A percentile compares a stretch with the other conserved stretches of the same genome.
Evolutionary conservation across 2,797 vertebrate genomes (phyloP).

Genomic region (Taenioides sp.): DNA sequence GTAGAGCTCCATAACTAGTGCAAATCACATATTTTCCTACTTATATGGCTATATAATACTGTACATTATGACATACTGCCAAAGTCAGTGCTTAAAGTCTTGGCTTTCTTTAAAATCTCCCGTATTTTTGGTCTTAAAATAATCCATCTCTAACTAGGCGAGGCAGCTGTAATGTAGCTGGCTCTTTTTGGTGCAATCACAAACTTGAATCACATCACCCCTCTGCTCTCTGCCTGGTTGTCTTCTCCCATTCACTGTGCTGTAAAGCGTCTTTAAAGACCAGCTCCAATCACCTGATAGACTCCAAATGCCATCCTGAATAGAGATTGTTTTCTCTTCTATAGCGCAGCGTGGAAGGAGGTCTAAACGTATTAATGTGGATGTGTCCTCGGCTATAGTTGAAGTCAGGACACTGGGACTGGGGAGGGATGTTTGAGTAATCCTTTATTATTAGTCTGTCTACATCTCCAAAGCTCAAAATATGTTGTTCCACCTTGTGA

Average conservation of each 20-base stretch:
- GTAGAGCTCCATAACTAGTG: too few relatives aligned
- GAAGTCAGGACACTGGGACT: background rate
- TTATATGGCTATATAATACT: too few relatives aligned
- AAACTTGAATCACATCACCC: background rate
- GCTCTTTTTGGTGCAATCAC: constrained; percentile 1
- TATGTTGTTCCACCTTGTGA: too few relatives aligned
- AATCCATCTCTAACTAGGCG: background rate
- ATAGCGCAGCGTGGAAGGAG: background rate
- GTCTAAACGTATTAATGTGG: background rate
- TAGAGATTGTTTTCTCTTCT: constrained; percentile 13
- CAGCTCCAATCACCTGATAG: constrained; percentile 6
- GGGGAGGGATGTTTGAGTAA: too few relatives aligned
- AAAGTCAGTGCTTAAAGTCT: too few relatives aligned
- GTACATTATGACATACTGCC: too few relatives aligned
- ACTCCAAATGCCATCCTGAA: constrained; percentile 5
- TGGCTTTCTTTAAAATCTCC: too few relatives aligned
- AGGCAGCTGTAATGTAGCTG: background rate
- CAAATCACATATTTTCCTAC: too few relatives aligned
- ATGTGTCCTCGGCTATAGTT: constrained; percentile 1
- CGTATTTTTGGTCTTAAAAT: background rate
- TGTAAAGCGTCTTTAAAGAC: constrained; percentile 1
- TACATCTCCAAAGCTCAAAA: too few relatives aligned
- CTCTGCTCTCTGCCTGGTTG: background rate
- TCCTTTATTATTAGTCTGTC: too few relatives aligned
- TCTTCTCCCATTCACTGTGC: constrained; percentile 1